Evolutionary conservation across 2,888 invertebrate genomes (phyloP), one percentile per base, ranked within the genome.

Genomic region (Atherix ibis): DNA sequence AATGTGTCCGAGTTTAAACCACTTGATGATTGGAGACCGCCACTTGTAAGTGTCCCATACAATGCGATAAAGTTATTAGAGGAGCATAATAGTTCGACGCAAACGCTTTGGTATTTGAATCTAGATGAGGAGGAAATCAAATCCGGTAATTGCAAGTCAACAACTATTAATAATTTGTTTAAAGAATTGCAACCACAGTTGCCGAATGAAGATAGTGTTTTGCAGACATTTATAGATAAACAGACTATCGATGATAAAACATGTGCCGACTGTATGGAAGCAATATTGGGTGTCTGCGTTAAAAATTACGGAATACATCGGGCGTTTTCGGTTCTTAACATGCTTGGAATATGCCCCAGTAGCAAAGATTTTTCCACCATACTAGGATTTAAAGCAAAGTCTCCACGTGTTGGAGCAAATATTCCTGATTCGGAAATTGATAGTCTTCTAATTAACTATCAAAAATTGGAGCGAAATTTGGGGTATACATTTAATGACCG

Each of bases 401-500:
- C 49, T 4, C 56, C 57, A 27, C 43, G 49, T 1, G 47, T 66
- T 34, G 49, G 48, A 5, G 45, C 57, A 1, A 61, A 56, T 29
- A 53, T 61, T 0, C 56, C 56, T 0, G 13, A 39, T 1, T 42
- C 43, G 0, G 67, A 72, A 6, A 54, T 77, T 1, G 56, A 71
- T 29, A 63, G 56, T 31, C 62, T 62, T 3, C 40, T 66, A 26
- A 60, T 59, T 30, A 56, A 60, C 45, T 63, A 51, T 43, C 32
- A 42, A n/a, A 54, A 65, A 26, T 53, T 84, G 9, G 80, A 89
- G 53, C 36, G 55, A 2, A 70, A 66, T 30, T 47, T 88, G 3
- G 67, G 71, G 0, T 91, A 89, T 56, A 69, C 63, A 39, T 98
- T 97, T 58, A 70, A 69, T 1, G 80, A 95, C 52, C 71, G 76